Conservation (phyloP, 2,113 vertebrate genomes). For the Gallinago undulata region DNA sequence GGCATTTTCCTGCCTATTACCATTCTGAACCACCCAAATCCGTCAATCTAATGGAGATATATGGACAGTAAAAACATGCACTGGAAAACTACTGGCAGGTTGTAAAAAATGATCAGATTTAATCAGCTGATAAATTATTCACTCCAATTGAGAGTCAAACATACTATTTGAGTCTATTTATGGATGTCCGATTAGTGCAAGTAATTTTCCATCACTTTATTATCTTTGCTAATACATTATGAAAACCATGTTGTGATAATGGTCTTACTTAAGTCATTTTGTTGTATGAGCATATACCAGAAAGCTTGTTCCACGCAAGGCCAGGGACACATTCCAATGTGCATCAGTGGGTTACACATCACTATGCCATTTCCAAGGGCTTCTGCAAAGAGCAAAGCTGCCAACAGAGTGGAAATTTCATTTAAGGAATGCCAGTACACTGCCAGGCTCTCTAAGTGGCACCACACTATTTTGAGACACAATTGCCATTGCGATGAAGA, state of each 20-base stretch:
- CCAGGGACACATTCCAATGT: not conserved
- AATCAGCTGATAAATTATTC: slow-evolving; percentile 67
- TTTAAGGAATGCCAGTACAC: not conserved
- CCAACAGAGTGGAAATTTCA: not conserved
- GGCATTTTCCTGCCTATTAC: not conserved
- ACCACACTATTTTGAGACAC: not conserved
- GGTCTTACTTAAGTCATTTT: slow-evolving; percentile 2
- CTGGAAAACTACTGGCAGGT: slow-evolving; percentile 15
- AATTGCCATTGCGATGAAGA: not conserved
- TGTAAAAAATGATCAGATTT: slow-evolving; percentile 46
- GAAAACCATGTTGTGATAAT: slow-evolving; percentile 13
- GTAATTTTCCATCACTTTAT: slow-evolving; percentile 52
- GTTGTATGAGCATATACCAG: not conserved
- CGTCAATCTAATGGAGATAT: slow-evolving; percentile 40
- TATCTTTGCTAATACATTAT: slow-evolving; percentile 45
- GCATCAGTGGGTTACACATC: not conserved
- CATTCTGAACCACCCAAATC: not conserved
- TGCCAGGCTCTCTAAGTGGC: not conserved
- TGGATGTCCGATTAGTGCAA: slow-evolving; percentile 31
- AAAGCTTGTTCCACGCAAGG: not conserved
- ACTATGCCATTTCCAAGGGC: not conserved
- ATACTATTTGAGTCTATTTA: slow-evolving; percentile 31
- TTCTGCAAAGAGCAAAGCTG: not conserved
- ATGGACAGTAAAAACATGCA: slow-evolving; percentile 11
- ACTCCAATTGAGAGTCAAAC: slow-evolving; percentile 29